phyloP scores from a whole-genome alignment of 2,113 vertebrate genomes.

The Cygnus buccinator region DNA sequence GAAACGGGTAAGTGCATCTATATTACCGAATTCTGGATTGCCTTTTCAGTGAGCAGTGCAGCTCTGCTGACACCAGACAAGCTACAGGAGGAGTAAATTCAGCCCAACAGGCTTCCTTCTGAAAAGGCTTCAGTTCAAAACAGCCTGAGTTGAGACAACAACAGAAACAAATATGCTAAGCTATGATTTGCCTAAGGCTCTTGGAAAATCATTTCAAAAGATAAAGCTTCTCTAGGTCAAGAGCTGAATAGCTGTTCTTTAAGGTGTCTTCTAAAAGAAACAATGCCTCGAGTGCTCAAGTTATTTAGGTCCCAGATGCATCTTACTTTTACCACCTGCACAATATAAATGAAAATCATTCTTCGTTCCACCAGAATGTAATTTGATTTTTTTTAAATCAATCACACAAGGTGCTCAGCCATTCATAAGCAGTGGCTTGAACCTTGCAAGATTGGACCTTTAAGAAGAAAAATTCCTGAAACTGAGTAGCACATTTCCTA shows the following conservation, averaged over 20 bases:
- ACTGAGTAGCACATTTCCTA: conserved; percentile 38
- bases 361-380: conserved; percentile 30
- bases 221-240: conserved; percentile 38
- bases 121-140: background rate
- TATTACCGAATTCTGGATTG: background rate
- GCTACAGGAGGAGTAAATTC: background rate
- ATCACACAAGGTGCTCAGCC: conserved; percentile 21
- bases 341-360: conserved; percentile 58
- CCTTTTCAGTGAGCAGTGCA: background rate
- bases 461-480: background rate
- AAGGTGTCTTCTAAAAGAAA: conserved; percentile 43
- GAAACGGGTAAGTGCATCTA: background rate
- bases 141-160: background rate
- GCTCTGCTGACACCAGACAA: background rate
- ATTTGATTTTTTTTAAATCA: conserved; percentile 37
- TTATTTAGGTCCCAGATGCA: conserved; percentile 16
- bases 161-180: conserved; percentile 14
- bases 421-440: conserved; percentile 36
- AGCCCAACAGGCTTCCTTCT: background rate
- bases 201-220: conserved; percentile 32
- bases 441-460: background rate
- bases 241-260: conserved; percentile 41
- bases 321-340: conserved; percentile 45
- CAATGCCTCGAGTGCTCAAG: conserved; percentile 42
- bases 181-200: conserved; percentile 42